Conservation (phyloP, 2,888 invertebrate genomes). For the Chaetogeoica ovagalla region DNA sequence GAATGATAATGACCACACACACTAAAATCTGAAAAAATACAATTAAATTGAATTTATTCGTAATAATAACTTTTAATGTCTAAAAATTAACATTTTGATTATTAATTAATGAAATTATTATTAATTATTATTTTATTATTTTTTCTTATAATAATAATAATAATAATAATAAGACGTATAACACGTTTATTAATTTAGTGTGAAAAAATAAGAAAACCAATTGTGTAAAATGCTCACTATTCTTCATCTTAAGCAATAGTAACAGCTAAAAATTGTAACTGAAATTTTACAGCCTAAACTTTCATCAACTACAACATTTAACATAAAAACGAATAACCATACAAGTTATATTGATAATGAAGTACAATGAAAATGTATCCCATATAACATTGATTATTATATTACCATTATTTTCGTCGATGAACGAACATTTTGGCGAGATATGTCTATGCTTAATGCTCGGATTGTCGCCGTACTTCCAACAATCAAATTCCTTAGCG, state of each 20-base stretch:
- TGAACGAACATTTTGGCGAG: constrained; percentile 79
- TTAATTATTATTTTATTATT: no score
- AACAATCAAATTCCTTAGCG: constrained; percentile 76
- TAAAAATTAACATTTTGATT: no score
- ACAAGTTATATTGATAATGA: not conserved
- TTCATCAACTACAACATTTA: not conserved
- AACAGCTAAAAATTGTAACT: not conserved
- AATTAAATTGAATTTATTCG: not conserved
- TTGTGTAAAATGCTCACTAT: no score
- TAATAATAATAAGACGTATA: no score
- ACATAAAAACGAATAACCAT: not conserved
- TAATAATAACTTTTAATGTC: no score
- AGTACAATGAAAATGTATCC: no score
- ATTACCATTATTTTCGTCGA: constrained; percentile 59
- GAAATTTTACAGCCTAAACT: not conserved
- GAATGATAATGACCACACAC: constrained; percentile 56
- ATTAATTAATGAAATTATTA: no score
- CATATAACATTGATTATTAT: no score
- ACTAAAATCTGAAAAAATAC: constrained; percentile 55
- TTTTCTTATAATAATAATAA: no score
- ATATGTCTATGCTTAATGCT: constrained; percentile 78
- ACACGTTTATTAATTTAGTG: no score
- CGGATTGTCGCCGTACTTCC: constrained; percentile 82
- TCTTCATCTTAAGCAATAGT: no score
- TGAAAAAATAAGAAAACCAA: no score